phyloP scores from a whole-genome alignment of 2,888 invertebrate genomes.

The Podabrus alpinus region DNA sequence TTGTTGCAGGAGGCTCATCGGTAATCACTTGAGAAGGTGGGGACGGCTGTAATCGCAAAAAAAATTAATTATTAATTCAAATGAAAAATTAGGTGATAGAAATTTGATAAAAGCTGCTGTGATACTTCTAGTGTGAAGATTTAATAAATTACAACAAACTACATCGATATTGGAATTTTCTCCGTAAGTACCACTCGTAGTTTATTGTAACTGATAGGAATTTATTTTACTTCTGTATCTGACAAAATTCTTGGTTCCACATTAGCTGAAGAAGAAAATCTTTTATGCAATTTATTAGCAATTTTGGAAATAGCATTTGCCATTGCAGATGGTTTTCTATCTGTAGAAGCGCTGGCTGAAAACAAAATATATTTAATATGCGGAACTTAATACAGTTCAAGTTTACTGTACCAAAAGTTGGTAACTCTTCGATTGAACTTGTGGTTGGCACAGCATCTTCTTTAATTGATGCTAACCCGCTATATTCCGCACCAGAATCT shows the following conservation, averaged over 20 bases:
- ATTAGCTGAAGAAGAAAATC: background rate
- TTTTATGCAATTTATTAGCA: background rate
- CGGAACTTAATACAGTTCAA: background rate
- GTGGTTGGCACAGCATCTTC: background rate
- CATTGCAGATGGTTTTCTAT: background rate
- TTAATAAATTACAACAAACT: too few relatives aligned
- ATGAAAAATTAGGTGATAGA: background rate
- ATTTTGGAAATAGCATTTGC: background rate
- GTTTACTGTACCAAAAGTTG: background rate
- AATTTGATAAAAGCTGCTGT: too few relatives aligned
- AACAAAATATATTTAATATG: background rate
- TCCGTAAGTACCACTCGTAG: too few relatives aligned
- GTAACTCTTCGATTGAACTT: background rate
- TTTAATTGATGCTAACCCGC: too few relatives aligned
- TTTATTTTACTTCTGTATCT: background rate
- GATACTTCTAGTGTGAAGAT: too few relatives aligned
- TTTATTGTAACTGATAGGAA: too few relatives aligned
- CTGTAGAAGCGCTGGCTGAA: background rate
- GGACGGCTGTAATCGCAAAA: background rate
- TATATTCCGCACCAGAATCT: too few relatives aligned
- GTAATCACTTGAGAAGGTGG: background rate
- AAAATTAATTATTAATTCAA: background rate
- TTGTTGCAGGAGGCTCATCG: background rate
- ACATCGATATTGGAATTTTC: too few relatives aligned
- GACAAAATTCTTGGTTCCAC: background rate